Evolutionary conservation across 2,888 invertebrate species (phyloP).

Genomic region (Pristionchus mayeri): DNA sequence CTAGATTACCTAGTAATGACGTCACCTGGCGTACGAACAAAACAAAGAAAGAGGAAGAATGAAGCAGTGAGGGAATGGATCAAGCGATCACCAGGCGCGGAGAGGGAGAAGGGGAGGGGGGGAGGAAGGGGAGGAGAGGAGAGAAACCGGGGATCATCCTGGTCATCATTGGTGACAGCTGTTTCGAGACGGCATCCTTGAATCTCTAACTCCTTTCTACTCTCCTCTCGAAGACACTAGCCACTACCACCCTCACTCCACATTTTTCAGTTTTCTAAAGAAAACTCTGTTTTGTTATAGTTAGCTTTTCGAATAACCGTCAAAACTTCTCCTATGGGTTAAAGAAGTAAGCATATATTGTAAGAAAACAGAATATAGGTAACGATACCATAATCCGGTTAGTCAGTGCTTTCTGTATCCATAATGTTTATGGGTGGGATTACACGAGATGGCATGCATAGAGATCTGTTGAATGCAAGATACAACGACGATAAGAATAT

Average conservation of each 20-base stretch:
- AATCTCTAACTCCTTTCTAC: neutral
- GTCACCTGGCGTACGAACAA: neutral
- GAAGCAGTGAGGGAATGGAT: conserved; percentile 30
- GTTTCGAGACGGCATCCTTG: neutral
- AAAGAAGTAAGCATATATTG: no score
- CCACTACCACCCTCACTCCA: neutral
- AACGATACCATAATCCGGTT: neutral
- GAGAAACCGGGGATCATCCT: conserved; percentile 2
- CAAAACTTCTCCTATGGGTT: no score
- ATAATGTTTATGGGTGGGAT: conserved; percentile 20
- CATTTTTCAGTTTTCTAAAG: neutral
- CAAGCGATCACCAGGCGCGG: neutral
- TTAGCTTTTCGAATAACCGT: no score
- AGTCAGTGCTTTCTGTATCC: neutral
- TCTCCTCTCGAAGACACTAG: conserved; percentile 21
- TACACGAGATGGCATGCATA: neutral
- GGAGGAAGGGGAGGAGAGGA: neutral
- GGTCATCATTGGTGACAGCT: conserved; percentile 11
- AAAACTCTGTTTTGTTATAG: neutral
- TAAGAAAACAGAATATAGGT: no score
- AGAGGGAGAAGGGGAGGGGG: neutral
- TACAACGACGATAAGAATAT: no score
- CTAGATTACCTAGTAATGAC: neutral
- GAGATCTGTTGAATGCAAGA: neutral
- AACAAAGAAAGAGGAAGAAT: conserved; percentile 28